These are phyloP conservation scores for Phyto melanocephala DNA, from an alignment of 2,888 invertebrate genomes.

Conservation along the genomic window DNA sequence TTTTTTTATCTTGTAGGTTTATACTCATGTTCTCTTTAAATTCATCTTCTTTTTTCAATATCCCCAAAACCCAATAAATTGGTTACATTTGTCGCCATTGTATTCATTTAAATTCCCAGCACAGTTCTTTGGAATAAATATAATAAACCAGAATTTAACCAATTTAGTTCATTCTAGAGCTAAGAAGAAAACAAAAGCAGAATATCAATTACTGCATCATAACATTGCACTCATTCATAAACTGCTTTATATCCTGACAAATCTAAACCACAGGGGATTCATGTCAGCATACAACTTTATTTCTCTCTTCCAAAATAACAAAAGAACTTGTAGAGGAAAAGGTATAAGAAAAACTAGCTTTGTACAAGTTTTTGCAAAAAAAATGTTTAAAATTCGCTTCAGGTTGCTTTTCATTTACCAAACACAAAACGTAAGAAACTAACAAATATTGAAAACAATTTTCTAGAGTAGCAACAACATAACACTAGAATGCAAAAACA, in stretches of 20 bases:
- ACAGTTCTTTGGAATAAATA: background rate
- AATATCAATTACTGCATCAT: conserved; percentile 20
- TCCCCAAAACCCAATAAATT: conserved; percentile 16
- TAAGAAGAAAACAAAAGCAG: background rate
- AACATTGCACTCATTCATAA: conserved; percentile 32
- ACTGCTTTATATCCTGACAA: conserved; percentile 33
- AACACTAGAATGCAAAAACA: too few relatives aligned
- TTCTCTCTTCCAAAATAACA: conserved; percentile 1
- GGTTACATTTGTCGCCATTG: conserved; percentile 29
- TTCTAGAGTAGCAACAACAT: background rate
- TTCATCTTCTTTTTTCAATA: background rate
- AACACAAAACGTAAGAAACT: background rate
- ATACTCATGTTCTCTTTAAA: too few relatives aligned
- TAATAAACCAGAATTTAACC: conserved; percentile 36
- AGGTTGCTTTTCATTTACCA: conserved; percentile 26
- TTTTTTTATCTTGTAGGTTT: too few relatives aligned
- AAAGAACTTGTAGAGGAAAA: background rate
- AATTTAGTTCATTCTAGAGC: background rate
- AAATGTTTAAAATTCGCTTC: conserved; percentile 6
- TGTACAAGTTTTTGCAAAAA: background rate
- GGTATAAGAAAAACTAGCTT: background rate
- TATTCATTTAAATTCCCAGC: conserved; percentile 15
- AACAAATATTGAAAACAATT: background rate
- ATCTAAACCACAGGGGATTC: conserved; percentile 43
- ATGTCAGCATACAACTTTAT: conserved; percentile 27